A percentile compares a stretch with the other conserved stretches of the same genome.
These are phyloP conservation scores for Vidua macroura DNA, from an alignment of 2,113 vertebrate genomes.

Conservation along the genomic window DNA sequence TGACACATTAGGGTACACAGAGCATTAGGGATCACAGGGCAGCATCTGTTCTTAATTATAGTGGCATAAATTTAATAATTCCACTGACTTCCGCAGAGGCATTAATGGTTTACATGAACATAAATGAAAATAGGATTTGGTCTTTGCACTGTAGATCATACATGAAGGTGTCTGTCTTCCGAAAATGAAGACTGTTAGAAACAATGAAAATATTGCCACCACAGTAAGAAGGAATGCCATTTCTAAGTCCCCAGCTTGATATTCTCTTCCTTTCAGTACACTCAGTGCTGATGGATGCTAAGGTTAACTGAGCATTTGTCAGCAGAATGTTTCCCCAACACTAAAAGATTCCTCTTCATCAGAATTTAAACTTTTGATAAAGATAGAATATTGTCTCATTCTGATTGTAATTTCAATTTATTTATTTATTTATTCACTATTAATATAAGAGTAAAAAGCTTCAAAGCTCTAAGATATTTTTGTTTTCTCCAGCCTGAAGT, in stretches of 20 bases:
- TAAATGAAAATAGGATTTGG: not conserved
- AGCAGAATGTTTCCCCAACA: accelerated
- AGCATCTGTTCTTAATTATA: conserved; percentile 20
- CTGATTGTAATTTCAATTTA: not conserved
- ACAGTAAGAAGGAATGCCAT: not conserved
- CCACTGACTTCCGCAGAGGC: not conserved
- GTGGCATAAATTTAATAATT: not conserved
- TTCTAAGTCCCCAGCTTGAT: not conserved
- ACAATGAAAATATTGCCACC: not conserved
- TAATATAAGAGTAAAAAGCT: not conserved
- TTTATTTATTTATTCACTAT: not conserved
- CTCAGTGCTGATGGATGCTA: not conserved
- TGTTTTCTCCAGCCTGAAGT: not conserved
- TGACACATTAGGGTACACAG: not conserved
- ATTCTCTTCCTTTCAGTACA: not conserved
- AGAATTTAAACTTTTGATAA: not conserved
- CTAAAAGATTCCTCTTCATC: not conserved
- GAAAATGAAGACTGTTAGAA: not conserved
- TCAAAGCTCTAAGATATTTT: not conserved
- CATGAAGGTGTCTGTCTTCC: not conserved
- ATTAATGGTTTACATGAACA: not conserved
- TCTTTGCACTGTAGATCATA: not conserved
- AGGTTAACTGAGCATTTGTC: not conserved
- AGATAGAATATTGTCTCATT: not conserved
- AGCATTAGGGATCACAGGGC: not conserved